These are phyloP conservation scores for Enteromius paludinosus DNA, from an alignment of 2,797 vertebrate species.

Conservation along the genomic window DNA sequence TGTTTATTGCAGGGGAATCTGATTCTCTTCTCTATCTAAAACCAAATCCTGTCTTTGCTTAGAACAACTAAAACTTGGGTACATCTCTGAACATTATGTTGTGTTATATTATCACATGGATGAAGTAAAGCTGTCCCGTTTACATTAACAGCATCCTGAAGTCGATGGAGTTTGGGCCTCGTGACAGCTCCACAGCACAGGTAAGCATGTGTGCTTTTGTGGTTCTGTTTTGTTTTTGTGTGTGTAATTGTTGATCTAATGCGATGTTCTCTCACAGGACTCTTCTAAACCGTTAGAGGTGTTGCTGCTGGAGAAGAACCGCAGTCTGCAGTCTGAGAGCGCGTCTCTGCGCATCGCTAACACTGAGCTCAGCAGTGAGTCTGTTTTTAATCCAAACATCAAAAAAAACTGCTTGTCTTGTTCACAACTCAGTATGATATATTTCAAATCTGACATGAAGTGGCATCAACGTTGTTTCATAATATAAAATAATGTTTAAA, in stretches of 20 bases:
- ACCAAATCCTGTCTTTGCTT: not conserved
- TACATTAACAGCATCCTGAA: conserved; percentile 88
- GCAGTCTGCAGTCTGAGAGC: conserved; percentile 93
- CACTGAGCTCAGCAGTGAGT: conserved; percentile 97
- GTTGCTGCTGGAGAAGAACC: conserved; percentile 96
- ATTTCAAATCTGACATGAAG: not conserved
- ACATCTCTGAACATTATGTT: too few species aligned
- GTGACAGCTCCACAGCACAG: conserved; percentile 87
- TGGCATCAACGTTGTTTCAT: not conserved
- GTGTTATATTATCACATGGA: conserved; percentile 47
- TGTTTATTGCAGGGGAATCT: not conserved
- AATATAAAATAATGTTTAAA: too few species aligned
- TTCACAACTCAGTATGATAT: not conserved
- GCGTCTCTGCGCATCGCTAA: conserved; percentile 92
- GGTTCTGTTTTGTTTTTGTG: not conserved
- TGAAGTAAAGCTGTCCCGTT: not conserved
- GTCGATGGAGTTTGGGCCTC: conserved; percentile 94
- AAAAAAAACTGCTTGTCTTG: not conserved
- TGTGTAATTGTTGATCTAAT: not conserved
- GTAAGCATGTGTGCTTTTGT: conserved; percentile 71
- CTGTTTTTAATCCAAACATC: not conserved
- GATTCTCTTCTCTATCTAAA: not conserved
- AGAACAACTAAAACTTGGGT: not conserved
- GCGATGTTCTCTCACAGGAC: conserved; percentile 78
- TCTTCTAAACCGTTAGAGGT: conserved; percentile 94